Evolutionary conservation across 35 echinoderm and acorn worm genomes (phyloP), one percentile per base, ranked within the genome.

Genomic region (Ptychodera flava): DNA sequence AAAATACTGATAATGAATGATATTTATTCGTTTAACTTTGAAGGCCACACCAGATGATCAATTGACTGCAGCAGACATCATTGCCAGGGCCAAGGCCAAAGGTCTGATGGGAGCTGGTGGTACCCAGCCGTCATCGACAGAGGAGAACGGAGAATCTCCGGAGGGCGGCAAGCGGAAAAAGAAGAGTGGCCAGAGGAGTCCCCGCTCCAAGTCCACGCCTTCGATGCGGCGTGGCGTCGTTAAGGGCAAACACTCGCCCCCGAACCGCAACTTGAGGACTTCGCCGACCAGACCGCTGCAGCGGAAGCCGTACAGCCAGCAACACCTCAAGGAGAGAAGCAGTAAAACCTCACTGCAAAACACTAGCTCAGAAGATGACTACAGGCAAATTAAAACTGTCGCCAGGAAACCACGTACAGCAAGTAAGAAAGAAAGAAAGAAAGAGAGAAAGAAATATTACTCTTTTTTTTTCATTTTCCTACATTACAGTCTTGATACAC

Each of bases 21-120:
- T n/a, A n/a, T n/a, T n/a, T n/a, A n/a, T n/a, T n/a, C n/a, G n/a
- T n/a, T n/a, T n/a, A n/a, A n/a, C n/a, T 78, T 33, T 88, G 0
- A 75, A 99, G 96, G 96, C 45, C 45, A 64, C 45, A 12, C 45
- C 45, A 12, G 45, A 99, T 94, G 90, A 94, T 80, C 90, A 92
- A 16, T 89, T 99, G 90, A 99, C 90, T 90, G 96, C 96, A 0
- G 78, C 96, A 22, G 96, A 99, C 83, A 91, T 99, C 45, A 35
- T 99, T 1, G 96, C 96, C 78, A 88, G 96, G 30, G 96, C 96
- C 16, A 92, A 92, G 79, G 96, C 96, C 81, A 99, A 99, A 82
- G 96, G 96, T n/a, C 93, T 99, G 22, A 64, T 64, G 45, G 45
- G 45, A 64, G 45, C 45, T 12, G 45, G 45, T 64, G 45, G 45